These are phyloP conservation scores for Indri indri DNA, from an alignment of 2,113 vertebrate species.

Conservation along the genomic window DNA sequence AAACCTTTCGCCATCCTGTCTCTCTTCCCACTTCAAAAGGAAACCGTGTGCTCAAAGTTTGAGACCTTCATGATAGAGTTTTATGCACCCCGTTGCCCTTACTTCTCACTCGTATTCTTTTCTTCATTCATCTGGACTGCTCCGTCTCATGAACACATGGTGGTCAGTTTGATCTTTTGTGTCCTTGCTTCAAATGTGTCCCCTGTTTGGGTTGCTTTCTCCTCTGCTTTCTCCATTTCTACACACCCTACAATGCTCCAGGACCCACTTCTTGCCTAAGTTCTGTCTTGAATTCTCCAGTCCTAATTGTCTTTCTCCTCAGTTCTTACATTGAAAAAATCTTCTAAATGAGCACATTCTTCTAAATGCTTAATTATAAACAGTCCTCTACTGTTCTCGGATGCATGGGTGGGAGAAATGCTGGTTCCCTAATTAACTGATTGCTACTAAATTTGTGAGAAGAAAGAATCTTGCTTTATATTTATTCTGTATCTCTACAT, in stretches of 20 bases:
- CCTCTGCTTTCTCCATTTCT: background rate
- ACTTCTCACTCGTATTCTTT: background rate
- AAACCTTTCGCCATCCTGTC: background rate
- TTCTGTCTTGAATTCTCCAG: background rate
- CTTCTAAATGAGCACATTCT: background rate
- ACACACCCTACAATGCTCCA: background rate
- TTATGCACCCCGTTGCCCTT: fast-evolving
- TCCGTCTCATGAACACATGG: background rate
- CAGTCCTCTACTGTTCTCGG: background rate
- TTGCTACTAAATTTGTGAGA: background rate
- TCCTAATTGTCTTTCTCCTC: background rate
- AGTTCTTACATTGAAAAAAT: background rate
- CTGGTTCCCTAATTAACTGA: background rate
- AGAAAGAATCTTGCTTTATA: background rate
- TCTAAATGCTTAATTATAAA: background rate
- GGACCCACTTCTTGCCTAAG: background rate
- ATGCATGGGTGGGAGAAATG: background rate
- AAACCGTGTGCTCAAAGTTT: background rate
- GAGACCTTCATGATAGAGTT: background rate
- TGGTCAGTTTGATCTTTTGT: background rate
- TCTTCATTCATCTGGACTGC: background rate
- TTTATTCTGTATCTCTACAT: background rate
- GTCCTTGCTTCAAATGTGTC: background rate
- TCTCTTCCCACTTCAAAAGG: background rate
- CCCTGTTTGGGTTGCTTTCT: background rate